phyloP scores from a whole-genome alignment of 2,888 invertebrate genomes.

The Drosophila paucipuncta region DNA sequence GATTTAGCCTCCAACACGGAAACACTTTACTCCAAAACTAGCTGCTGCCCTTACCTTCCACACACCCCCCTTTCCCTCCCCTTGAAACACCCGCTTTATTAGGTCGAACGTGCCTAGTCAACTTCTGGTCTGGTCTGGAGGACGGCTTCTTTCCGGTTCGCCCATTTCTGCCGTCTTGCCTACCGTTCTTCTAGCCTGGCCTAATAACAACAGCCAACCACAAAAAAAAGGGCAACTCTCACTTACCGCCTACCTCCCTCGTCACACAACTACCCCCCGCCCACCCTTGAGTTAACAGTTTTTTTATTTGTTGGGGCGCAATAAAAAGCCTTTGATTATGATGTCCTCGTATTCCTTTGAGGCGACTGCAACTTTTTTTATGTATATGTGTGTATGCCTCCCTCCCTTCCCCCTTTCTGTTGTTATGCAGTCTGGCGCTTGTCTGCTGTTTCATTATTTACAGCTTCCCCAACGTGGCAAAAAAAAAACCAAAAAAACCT shows the following conservation, averaged over 20 bases:
- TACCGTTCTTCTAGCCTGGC: conserved; percentile 37
- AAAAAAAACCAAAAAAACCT: background rate
- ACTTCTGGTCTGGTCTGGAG: conserved; percentile 41
- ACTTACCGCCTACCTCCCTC: background rate
- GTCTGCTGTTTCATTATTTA: conserved; percentile 78
- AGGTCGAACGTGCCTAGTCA: conserved; percentile 78
- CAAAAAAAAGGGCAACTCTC: conserved; percentile 48
- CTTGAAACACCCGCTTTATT: conserved; percentile 53
- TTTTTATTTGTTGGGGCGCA: conserved; percentile 70
- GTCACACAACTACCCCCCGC: background rate
- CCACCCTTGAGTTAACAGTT: conserved; percentile 59
- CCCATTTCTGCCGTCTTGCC: background rate
- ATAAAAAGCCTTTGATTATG: conserved; percentile 76
- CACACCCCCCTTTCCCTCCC: background rate
- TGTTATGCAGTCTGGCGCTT: conserved; percentile 68
- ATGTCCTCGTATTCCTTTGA: conserved; percentile 64
- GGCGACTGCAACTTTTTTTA: conserved; percentile 32
- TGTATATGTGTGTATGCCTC: background rate
- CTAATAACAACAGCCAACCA: conserved; percentile 43
- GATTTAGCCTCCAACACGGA: conserved; percentile 67
- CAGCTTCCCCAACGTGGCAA: conserved; percentile 58
- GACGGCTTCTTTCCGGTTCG: conserved; percentile 42
- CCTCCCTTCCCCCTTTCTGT: background rate
- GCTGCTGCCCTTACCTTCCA: conserved; percentile 2
- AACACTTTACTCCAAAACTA: conserved; percentile 47